A percentile compares a stretch with the other conserved stretches of the same genome.
Evolutionary conservation across 2,888 invertebrate species (phyloP).

Genomic region (Nemapogon koenigi): DNA sequence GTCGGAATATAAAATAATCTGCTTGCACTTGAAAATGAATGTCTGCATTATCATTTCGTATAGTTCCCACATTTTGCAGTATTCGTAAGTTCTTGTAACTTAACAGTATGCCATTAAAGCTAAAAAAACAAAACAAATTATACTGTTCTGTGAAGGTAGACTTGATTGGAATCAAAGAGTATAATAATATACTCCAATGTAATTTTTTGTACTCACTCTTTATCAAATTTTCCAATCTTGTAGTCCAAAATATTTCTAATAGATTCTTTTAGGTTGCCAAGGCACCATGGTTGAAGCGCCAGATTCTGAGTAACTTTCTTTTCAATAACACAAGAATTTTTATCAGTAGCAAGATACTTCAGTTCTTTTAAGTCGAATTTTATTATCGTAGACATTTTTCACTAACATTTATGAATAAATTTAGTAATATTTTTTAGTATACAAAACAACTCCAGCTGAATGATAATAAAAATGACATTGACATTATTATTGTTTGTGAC

Average conservation of each 20-base stretch:
- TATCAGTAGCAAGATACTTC: constrained; percentile 55
- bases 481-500: too few species aligned
- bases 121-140: too few species aligned
- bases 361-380: constrained; percentile 62
- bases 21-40: constrained; percentile 72
- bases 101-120: constrained; percentile 71
- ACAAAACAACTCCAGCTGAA: too few species aligned
- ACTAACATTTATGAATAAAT: too few species aligned
- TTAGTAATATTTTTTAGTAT: too few species aligned
- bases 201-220: constrained; percentile 59
- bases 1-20: constrained; percentile 71
- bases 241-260: constrained; percentile 65
- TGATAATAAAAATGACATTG: too few species aligned
- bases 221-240: constrained; percentile 67
- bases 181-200: too few species aligned
- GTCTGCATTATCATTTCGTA: constrained; percentile 67
- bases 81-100: constrained; percentile 71
- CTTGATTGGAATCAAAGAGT: too few species aligned
- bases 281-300: constrained; percentile 68
- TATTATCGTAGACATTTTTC: constrained; percentile 52
- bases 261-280: constrained; percentile 64
- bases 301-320: constrained; percentile 64
- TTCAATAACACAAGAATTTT: constrained; percentile 63
- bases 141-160: too few species aligned
- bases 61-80: constrained; percentile 60